phyloP scores from a whole-genome alignment of 1,140 invertebrate genomes.

The Parasteatoda tepidariorum region DNA sequence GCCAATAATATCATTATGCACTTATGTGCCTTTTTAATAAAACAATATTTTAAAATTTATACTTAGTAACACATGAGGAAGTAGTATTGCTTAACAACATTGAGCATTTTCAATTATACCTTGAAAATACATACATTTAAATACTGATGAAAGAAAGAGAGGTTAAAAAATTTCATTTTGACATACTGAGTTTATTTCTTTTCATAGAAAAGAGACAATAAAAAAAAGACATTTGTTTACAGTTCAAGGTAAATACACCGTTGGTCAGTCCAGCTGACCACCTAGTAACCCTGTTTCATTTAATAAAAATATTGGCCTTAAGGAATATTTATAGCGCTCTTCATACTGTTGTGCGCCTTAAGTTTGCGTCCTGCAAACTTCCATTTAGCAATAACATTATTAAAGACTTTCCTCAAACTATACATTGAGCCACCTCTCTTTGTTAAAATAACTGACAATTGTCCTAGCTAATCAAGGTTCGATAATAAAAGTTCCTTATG shows the following conservation, averaged over 20 bases:
- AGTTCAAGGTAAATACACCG: conserved; percentile 7
- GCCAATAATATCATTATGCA: no score
- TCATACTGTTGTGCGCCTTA: neutral
- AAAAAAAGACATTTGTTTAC: neutral
- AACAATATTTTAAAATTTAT: neutral
- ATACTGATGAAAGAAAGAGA: no score
- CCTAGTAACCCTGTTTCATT: neutral
- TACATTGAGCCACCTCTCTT: neutral
- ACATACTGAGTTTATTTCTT: neutral
- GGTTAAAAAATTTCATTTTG: neutral
- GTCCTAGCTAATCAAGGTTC: neutral
- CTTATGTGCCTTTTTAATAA: no score
- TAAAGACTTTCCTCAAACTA: neutral
- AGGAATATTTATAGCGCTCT: neutral
- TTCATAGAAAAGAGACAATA: conserved; percentile 16
- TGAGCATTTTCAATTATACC: neutral
- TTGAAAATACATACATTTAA: neutral
- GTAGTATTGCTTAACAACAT: neutral
- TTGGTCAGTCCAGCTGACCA: conserved; percentile 44
- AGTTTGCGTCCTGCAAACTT: neutral
- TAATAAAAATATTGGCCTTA: neutral
- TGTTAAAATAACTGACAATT: neutral
- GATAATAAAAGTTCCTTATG: neutral
- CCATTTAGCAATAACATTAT: neutral
- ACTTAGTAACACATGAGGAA: neutral